Base-by-base conservation (phyloP, 92 coral and sea anemone genomes). In the Galaxea fascicularis region DNA sequence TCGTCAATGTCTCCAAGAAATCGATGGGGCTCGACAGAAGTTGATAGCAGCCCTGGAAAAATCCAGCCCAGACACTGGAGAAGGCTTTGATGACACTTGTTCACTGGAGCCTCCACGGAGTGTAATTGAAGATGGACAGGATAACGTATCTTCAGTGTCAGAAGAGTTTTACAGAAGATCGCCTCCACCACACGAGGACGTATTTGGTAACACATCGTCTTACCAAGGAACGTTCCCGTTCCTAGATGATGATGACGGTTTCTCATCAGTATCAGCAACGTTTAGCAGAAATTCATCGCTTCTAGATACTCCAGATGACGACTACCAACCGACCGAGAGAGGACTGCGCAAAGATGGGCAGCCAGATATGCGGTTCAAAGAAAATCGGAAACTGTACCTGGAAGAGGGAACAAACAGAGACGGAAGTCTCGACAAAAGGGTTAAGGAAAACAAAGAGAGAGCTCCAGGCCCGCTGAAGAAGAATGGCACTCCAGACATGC, bases 401-500 rank as follows among this genome's bases (percentile, higher is more conserved):
- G 81, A 28, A 41, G 29, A 30, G 67, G 90, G 80, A 39, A 30
- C 21, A 28, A 90, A 90, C 84, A 75, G 65, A 35, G 81, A 86
- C 26, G 88, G 88, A 0, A 86, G 72, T 1, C 79, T 73, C 5
- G 93, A 90, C 68, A 68, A 39, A 63, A 83, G 90, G 46, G 49
- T 47, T 8, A 52, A 29, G 27, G 65, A 30, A 20, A 70, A 70
- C 90, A 76, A 62, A 49, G 49, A n/a, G 5, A 15, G 25, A 3
- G 47, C 9, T 18, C 21, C 45, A 5, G 45, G 47, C 7, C 73
- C 45, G 11, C 44, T 18, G 46, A 88, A 83, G 75, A 91, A 66
- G 28, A 82, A 91, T 64, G 94, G 94, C 4, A 72, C 77, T 21
- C 94, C 94, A 44, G 94, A 91, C 66, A 91, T 87, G 94, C 85